Evolutionary conservation across 2,113 vertebrate species (phyloP).

Genomic region (Alexandromys fortis): DNA sequence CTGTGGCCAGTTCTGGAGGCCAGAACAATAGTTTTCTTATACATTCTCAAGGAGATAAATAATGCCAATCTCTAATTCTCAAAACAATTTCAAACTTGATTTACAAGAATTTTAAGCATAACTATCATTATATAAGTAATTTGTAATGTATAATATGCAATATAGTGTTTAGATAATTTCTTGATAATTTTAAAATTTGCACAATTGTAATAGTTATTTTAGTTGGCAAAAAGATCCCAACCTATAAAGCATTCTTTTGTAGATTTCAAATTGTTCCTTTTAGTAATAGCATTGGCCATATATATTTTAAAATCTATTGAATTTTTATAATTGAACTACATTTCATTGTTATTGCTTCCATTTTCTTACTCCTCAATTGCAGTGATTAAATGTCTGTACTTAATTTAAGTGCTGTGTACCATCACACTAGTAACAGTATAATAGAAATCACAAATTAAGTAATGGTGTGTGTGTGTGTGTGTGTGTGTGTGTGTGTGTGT

Average conservation of each 20-base stretch:
- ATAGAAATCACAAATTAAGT: slow-evolving; percentile 69
- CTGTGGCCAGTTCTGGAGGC: background rate
- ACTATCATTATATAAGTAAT: background rate
- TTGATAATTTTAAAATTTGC: background rate
- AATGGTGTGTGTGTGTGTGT: background rate
- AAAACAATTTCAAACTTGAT: background rate
- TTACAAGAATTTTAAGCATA: slow-evolving; percentile 6
- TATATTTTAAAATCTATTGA: slow-evolving; percentile 64
- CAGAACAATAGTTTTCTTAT: background rate
- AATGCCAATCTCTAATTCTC: background rate
- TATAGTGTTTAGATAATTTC: background rate
- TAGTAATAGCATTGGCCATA: slow-evolving; percentile 7
- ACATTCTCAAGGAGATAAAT: background rate
- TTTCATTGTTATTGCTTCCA: slow-evolving; percentile 64
- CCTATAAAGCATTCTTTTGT: slow-evolving; percentile 8
- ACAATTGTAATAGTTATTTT: slow-evolving; percentile 12
- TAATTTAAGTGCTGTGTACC: slow-evolving; percentile 53
- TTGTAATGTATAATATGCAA: background rate
- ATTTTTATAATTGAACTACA: slow-evolving; percentile 72
- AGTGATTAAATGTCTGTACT: slow-evolving; percentile 64
- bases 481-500: background rate
- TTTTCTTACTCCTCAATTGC: slow-evolving; percentile 63
- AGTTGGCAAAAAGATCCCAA: background rate
- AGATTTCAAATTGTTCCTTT: slow-evolving; percentile 59
- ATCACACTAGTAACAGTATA: slow-evolving; percentile 54